Evolutionary conservation across 2,888 invertebrate genomes (phyloP).

Genomic region (Cephus sareptanus): DNA sequence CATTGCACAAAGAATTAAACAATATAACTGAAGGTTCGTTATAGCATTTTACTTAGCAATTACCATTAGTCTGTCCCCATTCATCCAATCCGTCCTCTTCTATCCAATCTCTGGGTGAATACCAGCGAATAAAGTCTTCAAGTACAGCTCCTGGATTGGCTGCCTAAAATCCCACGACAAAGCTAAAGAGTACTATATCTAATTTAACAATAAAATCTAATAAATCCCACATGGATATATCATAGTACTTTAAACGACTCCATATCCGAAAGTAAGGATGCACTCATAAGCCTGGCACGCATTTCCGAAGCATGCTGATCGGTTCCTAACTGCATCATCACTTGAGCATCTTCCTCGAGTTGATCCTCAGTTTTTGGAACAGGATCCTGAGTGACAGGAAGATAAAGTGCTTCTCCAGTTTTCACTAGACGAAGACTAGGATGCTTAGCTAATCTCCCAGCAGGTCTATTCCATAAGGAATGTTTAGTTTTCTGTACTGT

Average conservation of each 20-base stretch:
- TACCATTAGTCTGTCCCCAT: conserved; percentile 70
- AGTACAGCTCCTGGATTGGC: conserved; percentile 93
- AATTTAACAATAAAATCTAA: background rate
- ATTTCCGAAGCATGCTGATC: conserved; percentile 86
- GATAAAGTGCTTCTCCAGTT: conserved; percentile 78
- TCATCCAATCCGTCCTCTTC: conserved; percentile 70
- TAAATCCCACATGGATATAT: background rate
- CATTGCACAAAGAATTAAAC: background rate
- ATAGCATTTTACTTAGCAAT: background rate
- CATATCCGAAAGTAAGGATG: conserved; percentile 95
- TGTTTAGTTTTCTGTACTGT: conserved; percentile 55
- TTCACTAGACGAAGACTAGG: conserved; percentile 76
- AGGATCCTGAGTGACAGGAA: conserved; percentile 90
- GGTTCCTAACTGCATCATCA: conserved; percentile 88
- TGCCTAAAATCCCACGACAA: conserved; percentile 68
- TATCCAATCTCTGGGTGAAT: conserved; percentile 96
- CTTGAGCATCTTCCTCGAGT: conserved; percentile 91
- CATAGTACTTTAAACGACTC: conserved; percentile 89
- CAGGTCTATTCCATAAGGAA: conserved; percentile 73
- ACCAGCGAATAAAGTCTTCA: conserved; percentile 98
- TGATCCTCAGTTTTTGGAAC: conserved; percentile 98
- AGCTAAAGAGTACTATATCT: background rate
- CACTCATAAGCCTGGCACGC: conserved; percentile 94
- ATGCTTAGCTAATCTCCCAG: conserved; percentile 78
- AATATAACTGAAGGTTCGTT: background rate